Conservation (phyloP, 2,113 vertebrate species). For the Phyllostomus discolor region DNA sequence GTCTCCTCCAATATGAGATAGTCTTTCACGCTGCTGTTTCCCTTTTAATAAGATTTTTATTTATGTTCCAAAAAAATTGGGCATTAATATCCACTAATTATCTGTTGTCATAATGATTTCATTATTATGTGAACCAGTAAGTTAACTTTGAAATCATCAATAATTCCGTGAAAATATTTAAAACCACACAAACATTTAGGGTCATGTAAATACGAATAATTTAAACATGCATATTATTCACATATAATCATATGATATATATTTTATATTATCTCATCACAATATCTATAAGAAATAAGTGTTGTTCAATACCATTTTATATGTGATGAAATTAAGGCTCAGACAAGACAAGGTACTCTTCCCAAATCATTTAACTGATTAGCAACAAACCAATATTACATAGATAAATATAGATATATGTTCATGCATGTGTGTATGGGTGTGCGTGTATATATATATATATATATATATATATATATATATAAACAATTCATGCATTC, state of each 20-base stretch:
- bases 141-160: background rate
- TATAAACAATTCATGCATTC: background rate
- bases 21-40: background rate
- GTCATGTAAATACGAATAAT: background rate
- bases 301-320: background rate
- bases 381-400: background rate
- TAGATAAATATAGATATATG: background rate
- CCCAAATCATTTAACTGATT: background rate
- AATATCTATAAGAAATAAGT: background rate
- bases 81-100: background rate
- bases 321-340: background rate
- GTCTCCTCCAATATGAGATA: background rate
- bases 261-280: background rate
- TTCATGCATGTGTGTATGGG: no score
- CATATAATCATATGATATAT: background rate
- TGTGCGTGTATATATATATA: no score
- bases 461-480: background rate
- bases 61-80: background rate
- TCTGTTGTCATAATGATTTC: background rate
- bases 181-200: background rate
- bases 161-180: background rate
- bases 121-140: background rate
- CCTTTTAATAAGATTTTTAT: background rate
- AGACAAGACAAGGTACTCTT: background rate
- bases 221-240: background rate